Conservation (phyloP, 2,797 vertebrate species). For the Decapterus maruadsi region DNA sequence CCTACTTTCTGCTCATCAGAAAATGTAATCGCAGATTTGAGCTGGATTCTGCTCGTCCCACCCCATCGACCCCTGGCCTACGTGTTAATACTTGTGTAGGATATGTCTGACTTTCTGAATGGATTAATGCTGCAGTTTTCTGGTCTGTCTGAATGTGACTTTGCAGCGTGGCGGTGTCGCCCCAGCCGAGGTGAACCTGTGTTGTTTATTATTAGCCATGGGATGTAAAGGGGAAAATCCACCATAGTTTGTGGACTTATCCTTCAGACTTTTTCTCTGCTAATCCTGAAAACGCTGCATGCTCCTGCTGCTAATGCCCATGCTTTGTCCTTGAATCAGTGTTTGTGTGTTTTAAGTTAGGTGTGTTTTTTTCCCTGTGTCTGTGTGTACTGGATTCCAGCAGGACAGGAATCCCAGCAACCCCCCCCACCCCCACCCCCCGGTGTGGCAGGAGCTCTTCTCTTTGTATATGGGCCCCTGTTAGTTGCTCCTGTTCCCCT, state of each 20-base stretch:
- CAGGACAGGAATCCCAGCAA: constrained; percentile 1
- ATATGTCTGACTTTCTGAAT: constrained; percentile 15
- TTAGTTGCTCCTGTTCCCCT: constrained; percentile 48
- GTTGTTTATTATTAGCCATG: constrained; percentile 34
- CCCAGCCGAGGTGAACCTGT: constrained; percentile 26
- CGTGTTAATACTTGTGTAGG: constrained; percentile 35
- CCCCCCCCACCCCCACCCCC: constrained; percentile 20
- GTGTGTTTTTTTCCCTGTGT: constrained; percentile 30
- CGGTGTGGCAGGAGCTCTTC: constrained; percentile 32
- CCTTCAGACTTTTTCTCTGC: constrained; percentile 1
- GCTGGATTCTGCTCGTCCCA: neutral
- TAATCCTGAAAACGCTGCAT: constrained; percentile 26
- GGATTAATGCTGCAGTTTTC: constrained; percentile 13
- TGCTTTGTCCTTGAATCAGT: constrained; percentile 40
- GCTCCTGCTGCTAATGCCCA: constrained; percentile 9
- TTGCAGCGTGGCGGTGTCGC: constrained; percentile 13
- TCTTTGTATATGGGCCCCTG: constrained; percentile 16
- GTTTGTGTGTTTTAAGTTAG: constrained; percentile 40
- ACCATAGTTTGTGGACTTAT: constrained; percentile 32
- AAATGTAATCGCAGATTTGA: constrained; percentile 37
- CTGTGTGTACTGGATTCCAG: constrained; percentile 13
- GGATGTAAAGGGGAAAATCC: neutral
- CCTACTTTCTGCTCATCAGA: constrained; percentile 60
- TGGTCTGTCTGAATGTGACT: constrained; percentile 23
- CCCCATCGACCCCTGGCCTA: constrained; percentile 47